A percentile compares a stretch with the other conserved stretches of the same genome.
These are phyloP conservation scores for Campaea margaritaria DNA, from an alignment of 2,888 invertebrate species.

Conservation along the genomic window DNA sequence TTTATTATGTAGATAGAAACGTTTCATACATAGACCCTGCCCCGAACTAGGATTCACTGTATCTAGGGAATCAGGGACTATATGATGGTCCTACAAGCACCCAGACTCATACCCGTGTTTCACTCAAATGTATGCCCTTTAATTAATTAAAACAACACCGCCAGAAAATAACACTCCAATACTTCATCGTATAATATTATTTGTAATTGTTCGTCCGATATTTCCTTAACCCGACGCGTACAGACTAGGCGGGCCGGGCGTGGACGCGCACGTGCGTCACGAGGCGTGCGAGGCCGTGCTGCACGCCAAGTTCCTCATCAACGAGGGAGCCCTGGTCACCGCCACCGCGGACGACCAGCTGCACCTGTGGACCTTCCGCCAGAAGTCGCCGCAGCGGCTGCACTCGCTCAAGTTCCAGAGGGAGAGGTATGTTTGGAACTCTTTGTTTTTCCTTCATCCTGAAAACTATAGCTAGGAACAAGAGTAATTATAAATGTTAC, in stretches of 20 bases:
- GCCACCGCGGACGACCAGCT: conserved; percentile 98
- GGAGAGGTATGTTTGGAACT: conserved; percentile 89
- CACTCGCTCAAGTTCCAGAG: conserved; percentile 99
- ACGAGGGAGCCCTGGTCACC: conserved; percentile 98
- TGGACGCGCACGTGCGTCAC: conserved; percentile 97
- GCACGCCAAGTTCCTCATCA: conserved; percentile 97
- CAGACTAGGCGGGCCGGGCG: conserved; percentile 98
- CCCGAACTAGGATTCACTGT: too few relatives aligned
- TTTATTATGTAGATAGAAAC: too few relatives aligned
- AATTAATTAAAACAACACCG: too few relatives aligned
- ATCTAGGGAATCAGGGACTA: too few relatives aligned
- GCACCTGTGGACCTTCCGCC: conserved; percentile 98
- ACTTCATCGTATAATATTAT: too few relatives aligned
- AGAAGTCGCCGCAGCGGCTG: conserved; percentile 97
- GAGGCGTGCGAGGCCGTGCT: conserved; percentile 92
- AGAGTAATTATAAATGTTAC: too few relatives aligned
- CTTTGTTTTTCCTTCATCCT: background rate
- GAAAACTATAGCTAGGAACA: too few relatives aligned
- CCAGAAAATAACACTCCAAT: too few relatives aligned
- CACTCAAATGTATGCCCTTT: too few relatives aligned
- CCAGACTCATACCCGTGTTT: too few relatives aligned
- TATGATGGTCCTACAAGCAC: too few relatives aligned
- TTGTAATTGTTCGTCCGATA: background rate
- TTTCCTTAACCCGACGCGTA: conserved; percentile 56
- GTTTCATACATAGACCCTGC: too few relatives aligned